Percentiles rank a stretch among this genome's conserved stretches.
These are phyloP conservation scores for Therioaphis trifolii DNA, from an alignment of 2,888 invertebrate species.

Conservation along the genomic window DNA sequence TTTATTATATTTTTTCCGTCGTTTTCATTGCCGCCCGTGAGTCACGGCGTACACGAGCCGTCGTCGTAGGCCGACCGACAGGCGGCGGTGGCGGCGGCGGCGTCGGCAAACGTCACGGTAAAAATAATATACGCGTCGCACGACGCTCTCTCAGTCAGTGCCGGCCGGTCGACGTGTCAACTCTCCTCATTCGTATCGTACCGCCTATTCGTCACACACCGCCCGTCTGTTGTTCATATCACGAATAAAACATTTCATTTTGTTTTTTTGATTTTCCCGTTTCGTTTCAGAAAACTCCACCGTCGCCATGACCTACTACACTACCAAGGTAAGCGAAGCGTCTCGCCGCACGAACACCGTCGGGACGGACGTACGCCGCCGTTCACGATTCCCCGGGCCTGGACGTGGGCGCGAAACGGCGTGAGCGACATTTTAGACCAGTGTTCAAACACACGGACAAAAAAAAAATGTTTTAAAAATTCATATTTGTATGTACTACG, in stretches of 20 bases:
- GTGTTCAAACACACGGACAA: neutral
- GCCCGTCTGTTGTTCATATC: too few species aligned
- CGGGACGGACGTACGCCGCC: too few species aligned
- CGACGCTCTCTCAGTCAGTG: conserved; percentile 40
- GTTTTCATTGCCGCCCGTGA: too few species aligned
- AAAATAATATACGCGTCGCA: neutral
- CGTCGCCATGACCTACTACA: neutral
- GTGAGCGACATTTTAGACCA: neutral
- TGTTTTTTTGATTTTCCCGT: neutral
- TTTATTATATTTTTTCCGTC: too few species aligned
- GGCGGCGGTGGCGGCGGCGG: neutral
- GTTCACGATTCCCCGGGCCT: neutral
- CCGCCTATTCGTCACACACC: too few species aligned
- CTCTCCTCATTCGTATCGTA: neutral
- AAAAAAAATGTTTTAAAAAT: too few species aligned
- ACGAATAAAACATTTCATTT: too few species aligned
- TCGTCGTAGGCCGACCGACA: conserved; percentile 9
- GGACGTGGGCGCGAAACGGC: neutral
- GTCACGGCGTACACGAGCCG: too few species aligned
- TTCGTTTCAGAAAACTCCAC: neutral
- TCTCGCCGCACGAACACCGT: too few species aligned
- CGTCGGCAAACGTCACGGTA: neutral
- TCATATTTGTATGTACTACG: neutral
- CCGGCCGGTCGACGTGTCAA: conserved; percentile 9
- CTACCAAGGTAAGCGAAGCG: conserved; percentile 16